Percentiles rank a stretch among this genome's conserved stretches.
Conservation (phyloP, 2,888 invertebrate species). For the Adineta ricciae region DNA sequence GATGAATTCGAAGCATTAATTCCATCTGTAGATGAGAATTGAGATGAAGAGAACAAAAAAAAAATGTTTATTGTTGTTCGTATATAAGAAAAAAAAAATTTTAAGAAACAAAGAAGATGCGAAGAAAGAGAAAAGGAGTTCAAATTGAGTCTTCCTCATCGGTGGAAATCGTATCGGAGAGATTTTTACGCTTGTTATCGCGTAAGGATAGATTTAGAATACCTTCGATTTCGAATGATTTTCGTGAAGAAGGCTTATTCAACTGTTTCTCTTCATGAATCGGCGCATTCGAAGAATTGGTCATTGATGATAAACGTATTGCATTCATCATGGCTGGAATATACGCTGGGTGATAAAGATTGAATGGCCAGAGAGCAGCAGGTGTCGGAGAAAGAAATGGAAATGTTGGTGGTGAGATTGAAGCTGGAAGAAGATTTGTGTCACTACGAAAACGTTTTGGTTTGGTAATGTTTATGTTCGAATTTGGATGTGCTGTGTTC, state of each 20-base stretch:
- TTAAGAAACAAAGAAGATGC: not conserved
- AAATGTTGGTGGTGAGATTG: not conserved
- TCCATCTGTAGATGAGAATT: not conserved
- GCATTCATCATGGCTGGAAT: constrained; percentile 7
- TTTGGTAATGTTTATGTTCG: not conserved
- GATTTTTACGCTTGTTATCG: not conserved
- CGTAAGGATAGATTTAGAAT: not conserved
- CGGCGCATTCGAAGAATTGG: not conserved
- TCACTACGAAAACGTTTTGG: not conserved
- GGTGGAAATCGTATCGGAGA: not conserved
- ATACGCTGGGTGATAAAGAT: not conserved
- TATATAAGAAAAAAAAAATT: not conserved
- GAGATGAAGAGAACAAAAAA: too few species aligned
- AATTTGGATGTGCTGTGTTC: not conserved
- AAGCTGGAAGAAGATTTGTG: not conserved
- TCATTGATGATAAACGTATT: not conserved
- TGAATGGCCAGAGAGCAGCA: not conserved
- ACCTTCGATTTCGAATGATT: not conserved
- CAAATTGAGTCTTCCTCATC: not conserved
- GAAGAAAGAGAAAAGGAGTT: not conserved
- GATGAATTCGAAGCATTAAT: not conserved
- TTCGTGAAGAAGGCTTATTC: not conserved
- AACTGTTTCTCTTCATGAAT: not conserved
- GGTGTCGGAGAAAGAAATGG: not conserved
- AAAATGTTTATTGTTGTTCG: not conserved